Evolutionary conservation across 2,797 vertebrate species (phyloP).

Genomic region (Bucorvus abyssinicus): DNA sequence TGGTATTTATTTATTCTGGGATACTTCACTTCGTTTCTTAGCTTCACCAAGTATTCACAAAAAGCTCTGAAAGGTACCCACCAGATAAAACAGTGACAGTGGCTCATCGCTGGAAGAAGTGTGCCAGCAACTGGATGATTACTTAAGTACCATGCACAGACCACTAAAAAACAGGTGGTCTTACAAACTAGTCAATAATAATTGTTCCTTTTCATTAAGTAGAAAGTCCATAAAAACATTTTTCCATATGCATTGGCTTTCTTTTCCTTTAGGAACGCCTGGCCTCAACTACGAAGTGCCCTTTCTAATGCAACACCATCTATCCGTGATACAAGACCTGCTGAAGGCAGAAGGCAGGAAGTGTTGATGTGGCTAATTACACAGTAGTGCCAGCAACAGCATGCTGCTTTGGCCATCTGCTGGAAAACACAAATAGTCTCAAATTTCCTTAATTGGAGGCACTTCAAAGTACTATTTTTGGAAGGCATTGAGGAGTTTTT

Average conservation of each 20-base stretch:
- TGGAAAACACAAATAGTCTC: not conserved
- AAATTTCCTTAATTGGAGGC: not conserved
- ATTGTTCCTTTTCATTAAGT: not conserved
- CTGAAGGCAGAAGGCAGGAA: not conserved
- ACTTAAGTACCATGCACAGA: not conserved
- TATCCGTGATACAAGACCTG: not conserved
- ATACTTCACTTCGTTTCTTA: not conserved
- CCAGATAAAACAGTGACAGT: not conserved
- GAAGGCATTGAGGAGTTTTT: not conserved
- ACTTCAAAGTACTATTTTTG: not conserved
- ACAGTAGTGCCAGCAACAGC: not conserved
- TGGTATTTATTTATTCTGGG: slow-evolving; percentile 3
- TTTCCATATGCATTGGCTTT: not conserved
- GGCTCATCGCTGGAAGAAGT: not conserved
- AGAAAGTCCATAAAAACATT: not conserved
- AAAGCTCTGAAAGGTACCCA: not conserved
- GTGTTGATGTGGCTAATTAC: not conserved
- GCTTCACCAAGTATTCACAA: not conserved
- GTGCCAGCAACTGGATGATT: not conserved
- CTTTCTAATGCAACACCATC: not conserved
- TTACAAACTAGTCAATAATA: not conserved
- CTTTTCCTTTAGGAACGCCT: not conserved
- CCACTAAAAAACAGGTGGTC: not conserved
- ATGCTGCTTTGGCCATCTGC: not conserved
- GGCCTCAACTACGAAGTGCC: not conserved